Conservation (phyloP, 2,888 invertebrate genomes). For the Platycheirus rosarum region DNA sequence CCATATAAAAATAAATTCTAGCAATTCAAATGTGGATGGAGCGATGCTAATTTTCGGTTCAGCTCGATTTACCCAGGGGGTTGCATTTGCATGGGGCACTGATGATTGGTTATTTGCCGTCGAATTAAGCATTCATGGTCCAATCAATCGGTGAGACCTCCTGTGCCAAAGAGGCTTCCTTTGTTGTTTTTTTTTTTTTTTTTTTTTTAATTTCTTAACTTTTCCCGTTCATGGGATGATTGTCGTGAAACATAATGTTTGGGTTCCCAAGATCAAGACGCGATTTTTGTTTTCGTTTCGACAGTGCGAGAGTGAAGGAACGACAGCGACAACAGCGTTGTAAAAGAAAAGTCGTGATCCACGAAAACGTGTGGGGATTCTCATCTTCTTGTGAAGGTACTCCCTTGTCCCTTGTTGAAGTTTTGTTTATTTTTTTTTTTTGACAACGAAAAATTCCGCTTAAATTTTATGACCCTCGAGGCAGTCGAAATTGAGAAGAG, state of each 20-base stretch:
- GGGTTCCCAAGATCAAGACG: constrained; percentile 56
- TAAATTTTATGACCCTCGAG: constrained; percentile 61
- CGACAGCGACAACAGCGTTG: constrained; percentile 2
- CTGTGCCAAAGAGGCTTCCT: constrained; percentile 24
- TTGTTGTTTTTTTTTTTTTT: neutral
- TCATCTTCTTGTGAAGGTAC: constrained; percentile 6
- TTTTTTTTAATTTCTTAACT: neutral
- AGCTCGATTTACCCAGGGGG: constrained; percentile 56
- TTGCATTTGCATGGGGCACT: constrained; percentile 37
- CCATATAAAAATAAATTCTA: constrained; percentile 15
- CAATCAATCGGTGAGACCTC: constrained; percentile 60
- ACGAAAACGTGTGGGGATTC: constrained; percentile 58
- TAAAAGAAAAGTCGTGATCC: constrained; percentile 68
- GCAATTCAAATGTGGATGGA: constrained; percentile 37
- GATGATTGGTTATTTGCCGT: constrained; percentile 47
- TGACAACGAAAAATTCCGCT: constrained; percentile 56
- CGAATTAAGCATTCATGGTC: constrained; percentile 69
- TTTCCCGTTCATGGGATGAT: constrained; percentile 10
- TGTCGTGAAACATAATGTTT: constrained; percentile 43
- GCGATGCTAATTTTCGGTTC: constrained; percentile 59
- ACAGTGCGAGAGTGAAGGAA: constrained; percentile 31
- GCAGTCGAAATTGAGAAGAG: constrained; percentile 57
- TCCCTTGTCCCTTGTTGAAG: constrained; percentile 38
- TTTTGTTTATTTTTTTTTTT: neutral
- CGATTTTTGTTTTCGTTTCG: constrained; percentile 56